Evolutionary conservation across 2,113 vertebrate species (phyloP).

Genomic region (Ctenodactylus gundi): DNA sequence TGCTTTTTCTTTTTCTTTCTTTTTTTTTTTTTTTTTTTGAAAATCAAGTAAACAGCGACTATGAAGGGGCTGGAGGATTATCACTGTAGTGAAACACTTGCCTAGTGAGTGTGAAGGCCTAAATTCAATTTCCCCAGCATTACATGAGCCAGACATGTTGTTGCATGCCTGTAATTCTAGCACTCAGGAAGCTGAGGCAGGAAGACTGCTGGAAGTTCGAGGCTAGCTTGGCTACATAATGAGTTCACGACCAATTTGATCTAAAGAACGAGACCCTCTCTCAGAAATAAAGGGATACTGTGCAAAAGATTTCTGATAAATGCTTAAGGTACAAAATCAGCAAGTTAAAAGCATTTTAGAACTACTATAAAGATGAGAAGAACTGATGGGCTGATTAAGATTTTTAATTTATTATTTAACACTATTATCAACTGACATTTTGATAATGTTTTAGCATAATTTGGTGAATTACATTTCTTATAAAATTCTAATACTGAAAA

Average conservation of each 20-base stretch:
- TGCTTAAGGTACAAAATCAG: background rate
- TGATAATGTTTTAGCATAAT: slow-evolving; percentile 5
- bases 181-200: too few species aligned
- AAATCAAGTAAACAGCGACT: background rate
- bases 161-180: too few species aligned
- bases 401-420: slow-evolving; percentile 16
- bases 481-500: background rate
- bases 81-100: too few species aligned
- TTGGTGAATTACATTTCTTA: background rate
- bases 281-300: too few species aligned
- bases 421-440: slow-evolving; percentile 20
- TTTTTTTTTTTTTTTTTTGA: background rate
- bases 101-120: too few species aligned
- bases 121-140: too few species aligned
- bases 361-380: background rate
- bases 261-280: too few species aligned
- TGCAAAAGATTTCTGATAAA: slow-evolving; percentile 15
- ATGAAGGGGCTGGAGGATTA: too few species aligned
- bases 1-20: background rate
- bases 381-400: slow-evolving; percentile 41
- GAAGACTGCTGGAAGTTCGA: too few species aligned
- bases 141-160: too few species aligned
- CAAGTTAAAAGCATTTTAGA: background rate
- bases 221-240: too few species aligned
- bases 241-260: too few species aligned